Percentiles rank a stretch among this genome's conserved stretches.
These are phyloP conservation scores for Cherax destructor DNA, from an alignment of 1,140 invertebrate species.

Conservation along the genomic window DNA sequence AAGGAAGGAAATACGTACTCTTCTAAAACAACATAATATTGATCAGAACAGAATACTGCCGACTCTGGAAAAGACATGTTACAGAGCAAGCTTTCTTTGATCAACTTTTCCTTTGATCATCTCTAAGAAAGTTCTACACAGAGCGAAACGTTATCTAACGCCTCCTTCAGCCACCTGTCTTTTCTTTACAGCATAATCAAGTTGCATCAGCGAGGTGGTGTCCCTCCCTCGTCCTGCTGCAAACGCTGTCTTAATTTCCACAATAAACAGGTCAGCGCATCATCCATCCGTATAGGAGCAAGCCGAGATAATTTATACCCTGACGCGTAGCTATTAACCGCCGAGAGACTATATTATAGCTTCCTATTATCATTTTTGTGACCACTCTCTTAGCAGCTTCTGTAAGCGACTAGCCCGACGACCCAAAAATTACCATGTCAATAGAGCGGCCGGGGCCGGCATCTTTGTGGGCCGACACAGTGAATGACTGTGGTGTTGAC, in stretches of 20 bases:
- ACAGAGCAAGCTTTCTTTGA: no score
- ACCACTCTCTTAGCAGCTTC: slow-evolving; percentile 9
- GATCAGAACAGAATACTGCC: no score
- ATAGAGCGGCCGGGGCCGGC: neutral
- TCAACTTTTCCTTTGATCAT: no score
- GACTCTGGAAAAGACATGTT: no score
- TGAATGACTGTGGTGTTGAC: slow-evolving; percentile 27
- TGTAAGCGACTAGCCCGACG: neutral
- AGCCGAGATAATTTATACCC: slow-evolving; percentile 3
- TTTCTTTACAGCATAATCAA: no score
- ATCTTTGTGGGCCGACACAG: neutral
- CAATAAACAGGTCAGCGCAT: neutral
- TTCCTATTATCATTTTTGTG: slow-evolving; percentile 27
- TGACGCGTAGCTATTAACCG: neutral
- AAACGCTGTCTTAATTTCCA: neutral
- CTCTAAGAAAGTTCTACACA: no score
- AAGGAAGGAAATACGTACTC: no score
- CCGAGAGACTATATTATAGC: neutral
- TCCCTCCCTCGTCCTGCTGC: no score
- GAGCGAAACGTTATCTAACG: no score
- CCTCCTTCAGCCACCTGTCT: no score
- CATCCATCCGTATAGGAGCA: neutral
- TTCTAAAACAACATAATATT: no score
- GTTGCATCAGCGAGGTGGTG: no score
- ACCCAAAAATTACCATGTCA: slow-evolving; percentile 26